phyloP scores from a whole-genome alignment of 1,140 invertebrate species.

The Drosophila sucinea region DNA sequence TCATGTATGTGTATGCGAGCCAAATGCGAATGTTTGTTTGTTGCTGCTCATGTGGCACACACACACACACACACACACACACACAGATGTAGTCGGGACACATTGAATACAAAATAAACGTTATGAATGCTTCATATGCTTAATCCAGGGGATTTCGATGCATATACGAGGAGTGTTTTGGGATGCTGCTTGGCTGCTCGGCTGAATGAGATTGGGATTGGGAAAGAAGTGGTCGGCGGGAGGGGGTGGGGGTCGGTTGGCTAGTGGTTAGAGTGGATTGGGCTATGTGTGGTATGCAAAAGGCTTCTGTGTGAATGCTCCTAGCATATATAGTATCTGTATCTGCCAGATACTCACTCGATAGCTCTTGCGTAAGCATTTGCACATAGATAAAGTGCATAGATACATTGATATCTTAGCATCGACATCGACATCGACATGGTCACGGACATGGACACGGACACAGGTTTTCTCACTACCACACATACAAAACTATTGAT shows the following conservation, averaged over 20 bases:
- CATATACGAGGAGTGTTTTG: slow-evolving; percentile 68
- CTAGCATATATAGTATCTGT: slow-evolving; percentile 40
- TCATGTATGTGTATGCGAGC: background rate
- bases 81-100: background rate
- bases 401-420: slow-evolving; percentile 25
- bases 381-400: slow-evolving; percentile 28
- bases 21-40: slow-evolving; percentile 16
- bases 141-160: slow-evolving; percentile 79
- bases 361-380: slow-evolving; percentile 26
- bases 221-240: background rate
- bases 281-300: slow-evolving; percentile 53
- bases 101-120: slow-evolving; percentile 67
- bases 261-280: slow-evolving; percentile 3
- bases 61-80: slow-evolving; percentile 23
- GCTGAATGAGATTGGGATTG: slow-evolving; percentile 24
- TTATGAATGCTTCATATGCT: slow-evolving; percentile 82
- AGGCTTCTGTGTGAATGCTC: slow-evolving; percentile 56
- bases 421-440: background rate
- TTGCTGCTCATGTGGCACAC: slow-evolving; percentile 25
- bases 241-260: background rate
- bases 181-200: slow-evolving; percentile 14
- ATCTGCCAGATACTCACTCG: slow-evolving; percentile 52
- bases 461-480: slow-evolving; percentile 62
- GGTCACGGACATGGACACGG: background rate
- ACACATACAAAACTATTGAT: slow-evolving; percentile 76